Conservation (phyloP, 2,113 vertebrate species). For the Ploceus nigricollis region DNA sequence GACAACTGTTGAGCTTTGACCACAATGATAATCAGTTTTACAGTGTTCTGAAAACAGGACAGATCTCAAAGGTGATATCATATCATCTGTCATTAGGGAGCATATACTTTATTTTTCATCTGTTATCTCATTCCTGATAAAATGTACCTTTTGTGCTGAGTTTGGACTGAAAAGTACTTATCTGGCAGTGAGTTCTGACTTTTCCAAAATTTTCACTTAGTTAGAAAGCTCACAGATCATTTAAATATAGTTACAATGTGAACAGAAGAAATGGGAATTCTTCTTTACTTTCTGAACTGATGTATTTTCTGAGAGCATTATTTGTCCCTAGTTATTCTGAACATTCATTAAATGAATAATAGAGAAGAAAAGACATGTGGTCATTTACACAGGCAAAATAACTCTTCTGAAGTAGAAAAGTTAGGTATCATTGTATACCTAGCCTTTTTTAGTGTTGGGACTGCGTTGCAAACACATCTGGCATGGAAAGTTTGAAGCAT, state of each 20-base stretch:
- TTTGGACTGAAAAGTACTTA: background rate
- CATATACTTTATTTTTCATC: background rate
- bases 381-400: background rate
- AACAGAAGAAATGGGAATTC: background rate
- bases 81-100: background rate
- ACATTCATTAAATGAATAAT: background rate
- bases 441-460: background rate
- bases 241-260: background rate
- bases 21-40: background rate
- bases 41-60: background rate
- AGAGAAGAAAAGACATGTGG: accelerated
- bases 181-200: background rate
- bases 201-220: background rate
- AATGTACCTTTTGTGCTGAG: background rate
- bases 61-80: background rate
- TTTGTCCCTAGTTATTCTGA: background rate
- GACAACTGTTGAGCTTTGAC: background rate
- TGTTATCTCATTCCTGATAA: background rate
- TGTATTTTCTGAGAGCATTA: background rate
- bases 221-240: background rate
- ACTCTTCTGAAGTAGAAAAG: background rate
- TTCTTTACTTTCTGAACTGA: background rate
- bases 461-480: background rate
- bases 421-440: background rate
- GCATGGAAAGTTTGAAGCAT: background rate